phyloP scores from a whole-genome alignment of 2,888 invertebrate species.

The Netelia fuscicornis region DNA sequence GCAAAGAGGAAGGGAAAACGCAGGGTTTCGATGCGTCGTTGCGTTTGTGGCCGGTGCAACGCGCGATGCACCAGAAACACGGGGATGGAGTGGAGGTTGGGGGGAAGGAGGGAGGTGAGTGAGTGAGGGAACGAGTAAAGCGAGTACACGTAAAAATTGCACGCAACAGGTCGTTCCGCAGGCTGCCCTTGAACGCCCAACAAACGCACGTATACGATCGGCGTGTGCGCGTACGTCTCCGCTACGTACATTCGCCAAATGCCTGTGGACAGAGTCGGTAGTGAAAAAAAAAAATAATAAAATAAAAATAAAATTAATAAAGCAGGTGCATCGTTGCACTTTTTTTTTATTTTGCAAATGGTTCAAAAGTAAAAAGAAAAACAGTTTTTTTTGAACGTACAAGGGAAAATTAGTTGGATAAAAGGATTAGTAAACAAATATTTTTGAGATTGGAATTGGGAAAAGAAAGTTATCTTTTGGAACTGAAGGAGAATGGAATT shows the following conservation, averaged over 20 bases:
- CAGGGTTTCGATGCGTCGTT: constrained; percentile 48
- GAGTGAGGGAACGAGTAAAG: constrained; percentile 52
- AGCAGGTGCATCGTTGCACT: background rate
- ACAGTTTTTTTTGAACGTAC: background rate
- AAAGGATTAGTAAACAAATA: too few relatives aligned
- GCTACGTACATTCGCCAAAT: background rate
- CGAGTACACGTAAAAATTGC: constrained; percentile 67
- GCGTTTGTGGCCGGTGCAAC: constrained; percentile 44
- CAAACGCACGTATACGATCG: constrained; percentile 54
- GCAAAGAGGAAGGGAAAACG: constrained; percentile 31
- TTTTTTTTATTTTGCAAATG: constrained; percentile 1
- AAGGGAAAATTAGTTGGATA: too few relatives aligned
- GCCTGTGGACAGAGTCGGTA: background rate
- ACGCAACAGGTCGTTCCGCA: constrained; percentile 74
- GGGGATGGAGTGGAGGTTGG: background rate
- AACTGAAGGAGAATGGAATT: too few relatives aligned
- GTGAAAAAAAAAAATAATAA: background rate
- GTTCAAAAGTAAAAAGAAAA: background rate
- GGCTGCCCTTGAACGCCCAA: constrained; percentile 69
- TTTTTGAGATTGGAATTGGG: too few relatives aligned
- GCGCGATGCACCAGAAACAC: constrained; percentile 53
- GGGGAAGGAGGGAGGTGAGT: background rate
- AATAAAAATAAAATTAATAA: constrained; percentile 16
- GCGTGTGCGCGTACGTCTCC: constrained; percentile 28
- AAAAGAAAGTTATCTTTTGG: too few relatives aligned